Percentiles rank a stretch among this genome's conserved stretches.
Evolutionary conservation across 1,140 invertebrate species (phyloP).

Genomic region (Papilio dardanus): DNA sequence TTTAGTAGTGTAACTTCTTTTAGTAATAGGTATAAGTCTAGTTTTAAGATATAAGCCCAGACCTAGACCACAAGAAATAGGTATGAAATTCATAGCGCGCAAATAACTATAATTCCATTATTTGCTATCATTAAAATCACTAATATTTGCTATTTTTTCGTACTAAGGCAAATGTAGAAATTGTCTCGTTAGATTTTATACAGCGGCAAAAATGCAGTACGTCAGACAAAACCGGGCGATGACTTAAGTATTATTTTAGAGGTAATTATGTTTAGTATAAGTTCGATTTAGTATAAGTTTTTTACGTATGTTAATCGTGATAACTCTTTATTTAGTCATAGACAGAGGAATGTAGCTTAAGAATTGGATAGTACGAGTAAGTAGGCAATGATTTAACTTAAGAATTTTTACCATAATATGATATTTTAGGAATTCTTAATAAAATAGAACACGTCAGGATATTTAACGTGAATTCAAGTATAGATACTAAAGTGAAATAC

Average conservation of each 20-base stretch:
- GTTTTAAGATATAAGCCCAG: slow-evolving; percentile 8
- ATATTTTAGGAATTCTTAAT: background rate
- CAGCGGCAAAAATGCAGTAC: slow-evolving; percentile 21
- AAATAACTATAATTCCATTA: too few species aligned
- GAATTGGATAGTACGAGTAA: background rate
- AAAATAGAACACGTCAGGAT: background rate
- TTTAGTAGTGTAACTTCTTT: too few species aligned
- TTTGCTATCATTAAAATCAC: too few species aligned
- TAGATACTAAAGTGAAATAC: too few species aligned
- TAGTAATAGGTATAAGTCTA: background rate
- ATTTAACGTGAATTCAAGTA: too few species aligned
- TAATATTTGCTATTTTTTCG: too few species aligned
- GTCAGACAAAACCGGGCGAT: slow-evolving; percentile 56
- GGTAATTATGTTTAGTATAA: background rate
- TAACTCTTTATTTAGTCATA: background rate
- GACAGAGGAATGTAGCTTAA: background rate
- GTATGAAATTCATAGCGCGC: background rate
- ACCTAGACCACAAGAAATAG: slow-evolving; percentile 34
- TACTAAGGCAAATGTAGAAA: background rate
- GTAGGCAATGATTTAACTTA: background rate
- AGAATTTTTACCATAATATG: too few species aligned
- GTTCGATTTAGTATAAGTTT: background rate
- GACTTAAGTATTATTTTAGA: slow-evolving; percentile 46
- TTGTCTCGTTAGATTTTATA: background rate
- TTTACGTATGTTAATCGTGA: background rate